Evolutionary conservation across 2,888 invertebrate genomes (phyloP).

Genomic region (Lycocerus yunnanus): DNA sequence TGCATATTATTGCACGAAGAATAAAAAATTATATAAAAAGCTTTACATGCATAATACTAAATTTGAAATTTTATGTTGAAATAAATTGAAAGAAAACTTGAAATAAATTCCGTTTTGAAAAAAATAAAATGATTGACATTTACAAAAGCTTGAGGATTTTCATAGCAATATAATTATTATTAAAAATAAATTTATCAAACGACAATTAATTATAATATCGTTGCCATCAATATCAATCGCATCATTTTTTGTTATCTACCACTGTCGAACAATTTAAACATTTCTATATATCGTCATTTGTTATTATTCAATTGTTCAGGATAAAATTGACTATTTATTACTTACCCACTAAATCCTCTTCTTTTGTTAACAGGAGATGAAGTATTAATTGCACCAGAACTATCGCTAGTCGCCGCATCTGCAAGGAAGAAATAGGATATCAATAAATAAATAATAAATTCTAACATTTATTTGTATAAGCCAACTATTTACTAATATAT

Average conservation of each 20-base stretch:
- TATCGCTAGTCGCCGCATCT: constrained; percentile 69
- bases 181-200: background rate
- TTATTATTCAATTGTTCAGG: background rate
- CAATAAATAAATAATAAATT: background rate
- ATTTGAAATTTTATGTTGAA: background rate
- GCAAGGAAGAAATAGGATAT: constrained; percentile 51
- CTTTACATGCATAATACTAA: background rate
- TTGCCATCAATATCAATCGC: background rate
- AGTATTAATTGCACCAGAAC: constrained; percentile 62
- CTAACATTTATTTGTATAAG: background rate
- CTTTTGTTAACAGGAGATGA: constrained; percentile 86
- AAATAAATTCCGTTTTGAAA: too few species aligned
- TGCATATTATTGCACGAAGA: background rate
- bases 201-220: background rate
- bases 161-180: background rate
- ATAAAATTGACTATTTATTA: constrained; percentile 38
- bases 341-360: constrained; percentile 85
- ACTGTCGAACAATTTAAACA: background rate
- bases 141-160: too few species aligned
- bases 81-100: background rate
- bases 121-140: too few species aligned
- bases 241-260: background rate
- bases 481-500: background rate
- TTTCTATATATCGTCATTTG: background rate
- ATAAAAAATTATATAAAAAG: background rate